Evolutionary conservation across 2,113 vertebrate species (phyloP), one percentile per base, ranked within the genome.

Genomic region (Carassius gibelio): DNA sequence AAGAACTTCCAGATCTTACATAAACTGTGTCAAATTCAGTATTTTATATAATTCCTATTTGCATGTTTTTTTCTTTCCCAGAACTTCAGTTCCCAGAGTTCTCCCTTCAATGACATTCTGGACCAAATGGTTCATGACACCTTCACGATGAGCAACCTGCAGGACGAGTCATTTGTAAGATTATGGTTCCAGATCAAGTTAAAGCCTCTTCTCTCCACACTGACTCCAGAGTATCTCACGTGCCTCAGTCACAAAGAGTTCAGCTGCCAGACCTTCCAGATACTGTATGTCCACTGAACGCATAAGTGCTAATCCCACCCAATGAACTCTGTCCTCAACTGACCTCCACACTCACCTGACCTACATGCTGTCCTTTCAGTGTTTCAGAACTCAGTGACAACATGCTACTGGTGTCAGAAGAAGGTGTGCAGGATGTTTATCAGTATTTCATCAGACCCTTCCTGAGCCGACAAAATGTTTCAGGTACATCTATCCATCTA

Each of bases 171-270:
- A 0, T 94, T 94, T 87, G 89, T 95, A 86, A 71, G 78, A 59
- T 88, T 93, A 38, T 95, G 95, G 94, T 95, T 95, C 85, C 75
- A 89, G 69, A 69, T 93, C 87, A 94, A 94, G 72, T 83, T 95
- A 68, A 86, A 89, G 77, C 93, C 94, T 8, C 90, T 92, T 42
- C 88, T 94, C 71, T 89, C 93, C 0, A 1, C 84, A 0, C 1
- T 93, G 0, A 85, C 90, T 0, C 57, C 71, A 2, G 72, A 85
- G 2, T 91, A 94, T 42, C 92, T 95, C 76, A 87, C 84, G 61
- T 95, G 95, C 85, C 92, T 95, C 88, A 94, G 93, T 88, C 87
- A 81, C 87, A 95, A 94, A 88, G 91, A 92, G 80, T 95, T 95
- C 90, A 93, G 92, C 91, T 95, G 94, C 57, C 87, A 90, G 0